Evolutionary conservation across 1,140 invertebrate species (phyloP), one percentile per base, ranked within the genome.

Genomic region (Hydropsyche tenuis): DNA sequence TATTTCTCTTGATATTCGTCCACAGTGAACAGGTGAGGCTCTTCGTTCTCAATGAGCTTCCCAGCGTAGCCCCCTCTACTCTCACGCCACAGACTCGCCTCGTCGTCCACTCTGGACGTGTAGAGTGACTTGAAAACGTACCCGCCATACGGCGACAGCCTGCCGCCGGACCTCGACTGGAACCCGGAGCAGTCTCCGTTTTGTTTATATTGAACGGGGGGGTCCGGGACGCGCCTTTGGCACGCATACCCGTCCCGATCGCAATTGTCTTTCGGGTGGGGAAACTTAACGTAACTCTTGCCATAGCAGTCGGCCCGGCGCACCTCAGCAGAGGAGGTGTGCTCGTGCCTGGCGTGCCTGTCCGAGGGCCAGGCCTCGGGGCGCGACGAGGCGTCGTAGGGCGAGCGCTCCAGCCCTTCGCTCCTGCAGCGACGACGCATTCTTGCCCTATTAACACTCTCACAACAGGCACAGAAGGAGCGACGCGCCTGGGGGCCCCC

Each of bases 41-140:
- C 76, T 56, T 73, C 76, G 53, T 77, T 77, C 45, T 77, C 76
- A 6, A 77, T 77, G 7, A 74, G 70, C 71, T 73, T 73, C 16
- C 65, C 37, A 42, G 69, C 25, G 46, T 20, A 62, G 16, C 9
- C 30, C 14, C n/a, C n/a, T 45, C 53, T 64, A n/a, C 72, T 25
- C 9, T 56, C 69, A 37, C 37, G 42, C 43, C 60, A 72, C n/a
- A 7, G 6, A 48, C 22, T 72, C 7, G 25, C 23, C 11, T 73
- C 46, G 37, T 22, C 43, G 46, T 48, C 25, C 16, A 42, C 68
- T 4, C 46, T 51, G 22, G 51, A 53, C 20, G 51, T 9, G 20
- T 53, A 53, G 9, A 20, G 18, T 1, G 60, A 63, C 30, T 63
- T 63, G 23, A 6, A 16, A 11, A 42, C 16, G 22, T 51, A 27